phyloP scores from a whole-genome alignment of 2,888 invertebrate genomes.

The Elmis aenea region DNA sequence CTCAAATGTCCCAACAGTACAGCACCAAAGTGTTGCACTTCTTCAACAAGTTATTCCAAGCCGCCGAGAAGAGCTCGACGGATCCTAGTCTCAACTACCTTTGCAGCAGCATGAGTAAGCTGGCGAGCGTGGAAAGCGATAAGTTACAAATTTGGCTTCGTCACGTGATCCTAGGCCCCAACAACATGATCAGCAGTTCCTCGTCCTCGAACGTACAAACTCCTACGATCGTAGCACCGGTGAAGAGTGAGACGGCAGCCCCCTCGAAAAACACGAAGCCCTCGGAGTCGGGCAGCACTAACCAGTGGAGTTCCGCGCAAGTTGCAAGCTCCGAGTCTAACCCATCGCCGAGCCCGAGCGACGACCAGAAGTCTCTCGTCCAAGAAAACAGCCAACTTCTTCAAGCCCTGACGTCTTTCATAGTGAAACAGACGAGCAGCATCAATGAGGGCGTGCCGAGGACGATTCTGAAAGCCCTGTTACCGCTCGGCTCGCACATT shows the following conservation, averaged over 20 bases:
- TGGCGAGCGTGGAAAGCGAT: constrained; percentile 59
- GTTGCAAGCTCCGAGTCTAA: constrained; percentile 29
- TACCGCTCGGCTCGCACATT: constrained; percentile 66
- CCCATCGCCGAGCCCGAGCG: constrained; percentile 39
- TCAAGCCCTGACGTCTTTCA: constrained; percentile 65
- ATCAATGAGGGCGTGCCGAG: constrained; percentile 58
- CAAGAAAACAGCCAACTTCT: constrained; percentile 68
- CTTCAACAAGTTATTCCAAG: constrained; percentile 68
- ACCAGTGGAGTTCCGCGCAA: constrained; percentile 38
- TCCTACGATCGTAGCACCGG: constrained; percentile 48
- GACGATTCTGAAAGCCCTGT: constrained; percentile 65
- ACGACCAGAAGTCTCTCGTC: constrained; percentile 50
- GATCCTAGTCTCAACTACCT: constrained; percentile 60
- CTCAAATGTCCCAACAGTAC: constrained; percentile 64
- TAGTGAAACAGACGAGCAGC: constrained; percentile 63
- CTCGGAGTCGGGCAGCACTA: constrained; percentile 36
- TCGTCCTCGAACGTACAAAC: constrained; percentile 52
- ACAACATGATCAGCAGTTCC: constrained; percentile 43
- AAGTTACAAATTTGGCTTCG: constrained; percentile 61
- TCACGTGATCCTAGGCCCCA: constrained; percentile 60
- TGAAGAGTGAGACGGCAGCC: constrained; percentile 39
- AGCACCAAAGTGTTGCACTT: constrained; percentile 75
- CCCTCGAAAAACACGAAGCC: background rate
- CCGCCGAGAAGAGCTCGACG: constrained; percentile 58
- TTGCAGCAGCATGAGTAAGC: constrained; percentile 61